These are phyloP conservation scores for Sebastes minor DNA, from an alignment of 2,797 vertebrate species.

Conservation along the genomic window DNA sequence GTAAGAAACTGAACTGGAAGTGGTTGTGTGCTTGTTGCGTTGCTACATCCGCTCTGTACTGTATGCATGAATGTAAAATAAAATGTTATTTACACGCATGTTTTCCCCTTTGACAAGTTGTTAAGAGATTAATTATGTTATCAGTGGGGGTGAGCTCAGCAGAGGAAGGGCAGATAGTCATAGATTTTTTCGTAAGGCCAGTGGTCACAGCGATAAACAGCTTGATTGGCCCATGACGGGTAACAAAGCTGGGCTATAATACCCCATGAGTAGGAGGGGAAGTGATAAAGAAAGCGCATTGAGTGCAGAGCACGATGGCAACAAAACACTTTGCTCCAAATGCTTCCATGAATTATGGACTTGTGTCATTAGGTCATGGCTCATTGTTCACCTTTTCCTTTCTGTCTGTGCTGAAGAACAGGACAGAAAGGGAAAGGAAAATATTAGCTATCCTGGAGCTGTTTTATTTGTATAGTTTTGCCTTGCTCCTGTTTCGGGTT, in stretches of 20 bases:
- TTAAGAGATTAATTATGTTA: background rate
- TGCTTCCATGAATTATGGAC: constrained; percentile 83
- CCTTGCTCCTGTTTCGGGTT: background rate
- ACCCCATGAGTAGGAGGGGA: constrained; percentile 86
- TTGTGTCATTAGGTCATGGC: constrained; percentile 76
- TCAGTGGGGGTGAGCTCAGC: background rate
- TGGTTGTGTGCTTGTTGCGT: background rate
- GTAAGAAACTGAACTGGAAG: background rate
- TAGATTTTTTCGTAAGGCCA: constrained; percentile 16
- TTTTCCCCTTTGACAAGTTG: background rate
- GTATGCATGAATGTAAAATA: background rate
- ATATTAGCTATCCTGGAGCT: background rate
- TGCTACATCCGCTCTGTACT: no score
- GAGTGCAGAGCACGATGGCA: constrained; percentile 86
- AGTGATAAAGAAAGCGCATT: constrained; percentile 93
- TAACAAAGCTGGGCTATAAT: constrained; percentile 90
- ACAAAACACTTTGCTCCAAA: constrained; percentile 78
- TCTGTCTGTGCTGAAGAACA: constrained; percentile 56
- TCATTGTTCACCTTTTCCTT: constrained; percentile 77
- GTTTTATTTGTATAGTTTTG: constrained; percentile 16
- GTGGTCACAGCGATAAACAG: constrained; percentile 43
- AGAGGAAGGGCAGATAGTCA: constrained; percentile 39
- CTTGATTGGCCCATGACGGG: constrained; percentile 53
- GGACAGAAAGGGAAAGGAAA: constrained; percentile 52
- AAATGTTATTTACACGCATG: background rate